Base-by-base conservation (phyloP, 23 tunicate genomes). In the Clavelina lepadiformis region DNA sequence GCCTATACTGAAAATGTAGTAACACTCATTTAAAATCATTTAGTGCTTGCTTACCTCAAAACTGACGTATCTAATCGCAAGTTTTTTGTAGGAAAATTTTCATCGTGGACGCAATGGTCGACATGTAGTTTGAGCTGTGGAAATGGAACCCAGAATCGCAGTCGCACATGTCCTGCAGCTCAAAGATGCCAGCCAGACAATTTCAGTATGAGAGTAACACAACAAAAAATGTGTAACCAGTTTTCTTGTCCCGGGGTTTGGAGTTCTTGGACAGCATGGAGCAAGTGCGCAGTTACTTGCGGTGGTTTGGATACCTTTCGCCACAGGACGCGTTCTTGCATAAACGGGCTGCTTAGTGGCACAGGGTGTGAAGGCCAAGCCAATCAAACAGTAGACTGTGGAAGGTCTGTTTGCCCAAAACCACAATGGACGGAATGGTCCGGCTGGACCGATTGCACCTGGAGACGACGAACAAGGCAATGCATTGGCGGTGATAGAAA, bases 251-350 rank as follows among this genome's bases (percentile, higher is more conserved):
- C 68, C 28, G 69, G 71, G 3, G 25, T 33, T n/a, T 86, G 95
- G 95, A 37, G 59, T 54, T 24, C 71, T n/a, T 86, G 79, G n/a
- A n/a, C n/a, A n/a, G n/a, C n/a, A n/a, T n/a, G n/a, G 80, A 51
- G 71, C 28, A 15, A 67, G 3, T 86, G 95, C 29, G 21, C 66
- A 19, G 74, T 79, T 22, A 46, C 79, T 19, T 86, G 95, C 38
- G 93, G 71, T 5, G 82, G 93, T 13, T 23, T 19, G 27, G 36
- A 51, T 47, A 75, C 93, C 2, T 57, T 31, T 8, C 46, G 41
- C 3, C 22, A 0, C 1, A 59, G 82, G 61, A 47, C 23, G 6
- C 52, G 86, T 30, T 23, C 11, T 31, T 71, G 86, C 27, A 33
- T 25, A 5, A 68, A 58, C 20, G 75, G 75, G 23, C 15, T 33